Base-by-base conservation (phyloP, 2,113 vertebrate species). In the Thryonomys swinderianus region DNA sequence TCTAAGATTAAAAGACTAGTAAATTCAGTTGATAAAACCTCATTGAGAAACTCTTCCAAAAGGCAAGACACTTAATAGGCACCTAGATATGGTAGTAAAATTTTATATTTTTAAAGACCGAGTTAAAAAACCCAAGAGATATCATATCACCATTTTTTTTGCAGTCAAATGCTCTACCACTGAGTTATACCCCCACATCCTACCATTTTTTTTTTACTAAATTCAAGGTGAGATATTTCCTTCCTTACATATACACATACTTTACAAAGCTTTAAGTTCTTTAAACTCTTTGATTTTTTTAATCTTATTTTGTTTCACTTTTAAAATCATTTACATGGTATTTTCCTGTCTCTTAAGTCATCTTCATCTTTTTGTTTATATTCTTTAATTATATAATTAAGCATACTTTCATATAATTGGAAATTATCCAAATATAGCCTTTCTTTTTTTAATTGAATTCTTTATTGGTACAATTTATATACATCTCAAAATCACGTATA, bases 331-430 rank as follows among this genome's bases (percentile, higher is more conserved):
- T 30, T 57, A 83, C 79, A 79, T 86, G 78, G 51, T 82, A 14
- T 48, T 80, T 69, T 59, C 55, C 34, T 23, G 42, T 87, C 23
- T 7, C 21, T 66, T 89, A 42, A 30, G 17, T 51, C 71, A 34
- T 71, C 45, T 71, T 2, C 1, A 13, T 66, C 18, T 82, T 18
- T 84, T 82, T 85, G 61, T 32, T 4, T 18, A 34, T 86, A 21
- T 82, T 91, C 40, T n/a, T 51, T 84, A 71, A 71, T 80, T 91
- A 85, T 61, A 74, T 59, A 85, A 61, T 37, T 27, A 94, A 17
- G n/a, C n/a, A 48, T 30, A 85, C 45, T 85, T 71, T 25, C 27
- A 87, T 71, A 17, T 76, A 32, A 37, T 32, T 89, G 89, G 45
- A 92, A 81, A 61, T 85, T 8, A 74, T 59, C 9, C 17, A 95